Base-by-base conservation (phyloP, 2,113 vertebrate species). In the Hyla sarda region DNA sequence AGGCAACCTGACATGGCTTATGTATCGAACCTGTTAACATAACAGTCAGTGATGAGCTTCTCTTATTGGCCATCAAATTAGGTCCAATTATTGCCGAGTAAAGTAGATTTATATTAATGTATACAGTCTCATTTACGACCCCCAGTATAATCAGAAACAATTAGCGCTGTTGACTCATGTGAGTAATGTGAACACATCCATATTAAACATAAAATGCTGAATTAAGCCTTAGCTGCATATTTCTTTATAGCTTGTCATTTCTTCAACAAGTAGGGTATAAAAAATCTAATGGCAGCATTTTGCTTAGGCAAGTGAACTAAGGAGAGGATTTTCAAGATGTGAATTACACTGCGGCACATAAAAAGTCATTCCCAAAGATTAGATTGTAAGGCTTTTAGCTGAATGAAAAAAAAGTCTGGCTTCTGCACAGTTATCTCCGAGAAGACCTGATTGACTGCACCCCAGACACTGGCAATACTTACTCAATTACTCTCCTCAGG, bases 351-450 rank as follows among this genome's bases (percentile, higher is more conserved):
- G 71, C 69, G 58, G 52, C 52, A 75, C 71, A 83, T 83, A 83
- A 83, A 83, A 83, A 74, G 82, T 74, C 32, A 75, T 83, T 83
- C 75, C 71, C 69, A 73, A 37, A 74, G 82, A 83, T 83, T 83
- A 60, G 69, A 74, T 83, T 83, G 67, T 56, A 75, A 83, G 52
- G 71, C 69, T 83, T 74, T 74, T 83, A 74, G 54, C 69, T 74
- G 67, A 58, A 83, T 45, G 52, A 83, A 83, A 83, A 48, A 56
- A 50, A 74, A 83, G 34, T 6, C 52, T 83, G 82, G 82, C 82
- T 47, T 41, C 8, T 56, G 34, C 30, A 60, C 34, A 83, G 82
- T 71, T 83, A 83, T 71, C 50, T 83, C 52, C 28, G 34, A 73
- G 48, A 25, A 83, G 50, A 56, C 23, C 50, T 28, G 62, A 72